Base-by-base conservation (phyloP, 2,888 invertebrate species). In the Serripes groenlandicus region DNA sequence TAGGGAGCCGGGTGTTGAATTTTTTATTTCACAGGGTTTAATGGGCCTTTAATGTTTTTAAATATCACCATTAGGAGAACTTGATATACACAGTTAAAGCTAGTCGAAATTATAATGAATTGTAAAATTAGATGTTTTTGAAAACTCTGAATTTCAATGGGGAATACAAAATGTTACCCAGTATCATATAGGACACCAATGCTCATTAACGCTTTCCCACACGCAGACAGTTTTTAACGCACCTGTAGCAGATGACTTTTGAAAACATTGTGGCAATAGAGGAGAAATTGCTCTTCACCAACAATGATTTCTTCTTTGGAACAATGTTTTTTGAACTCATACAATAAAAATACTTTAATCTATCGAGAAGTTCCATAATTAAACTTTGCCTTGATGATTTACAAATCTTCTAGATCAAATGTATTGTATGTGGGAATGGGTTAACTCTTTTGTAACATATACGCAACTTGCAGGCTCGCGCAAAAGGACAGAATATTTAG, bases 41-140 rank as follows among this genome's bases (percentile, higher is more conserved):
- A 66, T 66, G 66, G 66, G 66, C 66, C 28, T 56, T 66, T 66
- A 42, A 66, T 66, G 66, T n/a, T 42, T 66, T 42, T 66, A 26
- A 66, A 66, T 23, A 66, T 28, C 66, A 66, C 37, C 66, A 66
- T 42, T 23, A 23, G 23, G 66, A 7, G 66, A 66, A 66, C 34
- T 66, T 66, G 66, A 66, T 66, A 66, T 66, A 66, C 35, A 23
- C 37, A 11, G 34, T 66, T 66, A 26, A 42, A 26, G 26, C 34
- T 21, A 66, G n/a, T 35, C 35, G 5, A 28, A 66, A 66, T 66
- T 37, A 66, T 42, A 66, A 66, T 66, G 66, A 26, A 35, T 23
- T 42, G 66, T 42, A 21, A 66, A 66, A 66, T 66, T 66, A 42
- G 34, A 28, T n/a, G 37, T 37, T 66, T 37, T 35, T 2, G 28